A percentile compares a stretch with the other conserved stretches of the same genome.
phyloP scores from a whole-genome alignment of 2,797 vertebrate genomes.

The Pipistrellus pygmaeus region DNA sequence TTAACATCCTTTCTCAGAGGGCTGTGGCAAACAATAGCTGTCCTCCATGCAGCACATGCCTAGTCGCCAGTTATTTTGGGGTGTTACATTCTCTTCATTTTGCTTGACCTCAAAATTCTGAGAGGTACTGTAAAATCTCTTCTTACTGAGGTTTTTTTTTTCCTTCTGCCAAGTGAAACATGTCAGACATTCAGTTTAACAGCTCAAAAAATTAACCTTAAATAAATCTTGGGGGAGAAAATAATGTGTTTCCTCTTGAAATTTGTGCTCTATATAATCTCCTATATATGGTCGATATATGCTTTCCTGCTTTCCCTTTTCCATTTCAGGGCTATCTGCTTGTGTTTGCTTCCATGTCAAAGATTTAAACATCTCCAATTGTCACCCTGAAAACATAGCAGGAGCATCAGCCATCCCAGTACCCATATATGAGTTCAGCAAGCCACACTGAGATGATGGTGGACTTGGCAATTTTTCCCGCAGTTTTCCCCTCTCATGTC shows the following conservation, averaged over 20 bases:
- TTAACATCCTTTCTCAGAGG: not conserved
- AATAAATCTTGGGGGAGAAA: not conserved
- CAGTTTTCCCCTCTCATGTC: not conserved
- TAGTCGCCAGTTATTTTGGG: not conserved
- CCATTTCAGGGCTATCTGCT: not conserved
- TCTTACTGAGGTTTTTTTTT: not conserved
- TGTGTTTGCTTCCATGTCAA: not conserved
- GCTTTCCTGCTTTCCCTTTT: not conserved
- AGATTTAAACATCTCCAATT: not conserved
- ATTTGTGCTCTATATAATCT: not conserved
- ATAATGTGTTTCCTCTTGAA: not conserved
- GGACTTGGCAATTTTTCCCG: not conserved
- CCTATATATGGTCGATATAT: not conserved
- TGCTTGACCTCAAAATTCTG: slow-evolving; percentile 2
- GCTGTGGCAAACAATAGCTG: not conserved
- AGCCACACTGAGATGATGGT: not conserved
- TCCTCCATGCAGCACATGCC: not conserved
- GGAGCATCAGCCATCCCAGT: not conserved
- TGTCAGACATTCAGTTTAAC: not conserved
- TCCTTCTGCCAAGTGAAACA: not conserved
- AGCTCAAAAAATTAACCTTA: not conserved
- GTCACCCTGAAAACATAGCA: not conserved
- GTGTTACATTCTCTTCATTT: not conserved
- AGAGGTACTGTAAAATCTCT: not conserved
- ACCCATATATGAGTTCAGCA: not conserved